Evolutionary conservation across 2,888 invertebrate genomes (phyloP).

Genomic region (Creontiades dilutus): DNA sequence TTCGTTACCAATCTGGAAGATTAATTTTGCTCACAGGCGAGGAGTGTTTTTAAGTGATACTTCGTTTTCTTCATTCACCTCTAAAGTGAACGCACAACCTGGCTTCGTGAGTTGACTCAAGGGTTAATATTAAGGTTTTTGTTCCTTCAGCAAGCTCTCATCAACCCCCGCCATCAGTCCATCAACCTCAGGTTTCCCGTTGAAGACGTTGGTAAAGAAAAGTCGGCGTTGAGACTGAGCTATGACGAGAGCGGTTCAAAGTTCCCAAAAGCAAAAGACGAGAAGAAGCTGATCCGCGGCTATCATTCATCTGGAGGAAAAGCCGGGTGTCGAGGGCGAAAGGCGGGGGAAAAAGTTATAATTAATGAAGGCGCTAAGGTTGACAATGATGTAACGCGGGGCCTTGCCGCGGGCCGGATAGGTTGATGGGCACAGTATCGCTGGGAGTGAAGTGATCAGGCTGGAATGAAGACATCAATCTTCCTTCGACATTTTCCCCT

Average conservation of each 20-base stretch:
- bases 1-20: neutral
- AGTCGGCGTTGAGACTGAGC: neutral
- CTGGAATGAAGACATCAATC: constrained; percentile 47
- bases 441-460: constrained; percentile 46
- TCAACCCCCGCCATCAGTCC: constrained; percentile 36
- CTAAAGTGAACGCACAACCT: neutral
- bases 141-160: neutral
- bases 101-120: constrained; percentile 5
- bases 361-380: constrained; percentile 56
- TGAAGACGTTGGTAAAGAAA: constrained; percentile 6
- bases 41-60: constrained; percentile 45
- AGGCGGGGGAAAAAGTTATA: constrained; percentile 39
- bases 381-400: constrained; percentile 47
- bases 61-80: neutral
- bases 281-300: constrained; percentile 29
- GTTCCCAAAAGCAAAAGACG: constrained; percentile 39
- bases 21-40: neutral
- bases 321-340: neutral
- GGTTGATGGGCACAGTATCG: constrained; percentile 49
- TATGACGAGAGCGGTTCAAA: neutral
- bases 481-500: constrained; percentile 48
- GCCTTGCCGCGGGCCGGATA: neutral
- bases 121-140: constrained; percentile 48
- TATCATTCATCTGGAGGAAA: constrained; percentile 53
- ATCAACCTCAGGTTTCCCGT: constrained; percentile 6